Evolutionary conservation across 1,140 invertebrate genomes (phyloP), one percentile per base, ranked within the genome.

Genomic region (Sarcophaga bullata): DNA sequence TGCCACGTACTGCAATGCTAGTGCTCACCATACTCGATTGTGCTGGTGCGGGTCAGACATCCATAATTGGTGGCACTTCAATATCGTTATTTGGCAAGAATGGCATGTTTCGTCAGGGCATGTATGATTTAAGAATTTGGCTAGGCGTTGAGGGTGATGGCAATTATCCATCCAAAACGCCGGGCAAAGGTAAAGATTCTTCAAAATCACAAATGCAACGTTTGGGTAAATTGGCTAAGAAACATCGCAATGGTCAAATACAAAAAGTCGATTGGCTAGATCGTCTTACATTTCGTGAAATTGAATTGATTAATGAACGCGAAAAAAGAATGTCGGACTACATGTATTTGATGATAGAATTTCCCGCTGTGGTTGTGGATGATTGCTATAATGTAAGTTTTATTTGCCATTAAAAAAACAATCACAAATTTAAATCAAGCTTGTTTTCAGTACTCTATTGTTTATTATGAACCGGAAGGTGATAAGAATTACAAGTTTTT

Each of bases 221-320:
- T 73, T 91, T 98, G 0, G 94, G 95, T 0, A 98, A 98, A 89
- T 91, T 99, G 48, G 96, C 96, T 0, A 99, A 99, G 89, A 98
- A 98, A 87, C 97, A 99, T 90, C 92, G 96, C 82, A 97, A 97
- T 91, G 98, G 98, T 11, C 97, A 98, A 87, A 96, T 99, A 89
- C 94, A 95, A 50, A 97, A 98, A 92, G 95, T 99, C 48, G 97
- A 99, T 90, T 99, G 98, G 98, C 90, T 99, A 58, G 98, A 99
- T 91, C 92, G 97, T 84, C 91, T 99, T 58, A 98, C 98, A 9
- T 99, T 99, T 90, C 92, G 97, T 50, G 97, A 99, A 91, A 97
- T 99, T 78, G 98, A 99, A 91, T 92, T 97, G 88, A 97, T 99
- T 15, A 99, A 98, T 89, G 97, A 99, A 90, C 94, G 94, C 83